Percentiles rank a stretch among this genome's conserved stretches.
Conservation (phyloP, 2,113 vertebrate genomes). For the Brachionichthys hirsutus region DNA sequence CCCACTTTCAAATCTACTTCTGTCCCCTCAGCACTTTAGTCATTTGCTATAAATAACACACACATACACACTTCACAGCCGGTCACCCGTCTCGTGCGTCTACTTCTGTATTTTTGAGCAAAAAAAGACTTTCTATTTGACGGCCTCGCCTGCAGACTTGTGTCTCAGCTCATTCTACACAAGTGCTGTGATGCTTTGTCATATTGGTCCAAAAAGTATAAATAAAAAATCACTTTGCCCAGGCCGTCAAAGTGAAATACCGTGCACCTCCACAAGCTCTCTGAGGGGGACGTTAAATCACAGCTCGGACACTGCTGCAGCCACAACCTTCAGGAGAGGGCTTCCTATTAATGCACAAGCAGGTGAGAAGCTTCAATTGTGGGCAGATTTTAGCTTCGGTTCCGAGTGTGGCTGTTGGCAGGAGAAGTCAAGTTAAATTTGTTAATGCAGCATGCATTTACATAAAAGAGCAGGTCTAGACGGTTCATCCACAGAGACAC, state of each 20-base stretch:
- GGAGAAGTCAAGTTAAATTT: too few species aligned
- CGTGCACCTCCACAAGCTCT: conserved; percentile 41
- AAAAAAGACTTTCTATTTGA: conserved; percentile 10
- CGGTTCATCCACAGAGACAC: too few species aligned
- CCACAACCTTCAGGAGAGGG: conserved; percentile 5
- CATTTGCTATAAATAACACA: conserved; percentile 53
- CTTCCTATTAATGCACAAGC: neutral
- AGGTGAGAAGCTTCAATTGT: neutral
- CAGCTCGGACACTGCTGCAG: neutral
- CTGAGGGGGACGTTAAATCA: conserved; percentile 56
- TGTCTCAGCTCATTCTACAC: conserved; percentile 7
- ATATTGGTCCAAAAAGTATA: conserved; percentile 46
- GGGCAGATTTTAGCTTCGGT: neutral
- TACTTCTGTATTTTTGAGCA: conserved; percentile 12
- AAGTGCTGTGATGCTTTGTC: conserved; percentile 21
- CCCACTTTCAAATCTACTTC: conserved; percentile 41
- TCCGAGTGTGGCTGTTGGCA: too few species aligned
- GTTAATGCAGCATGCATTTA: too few species aligned
- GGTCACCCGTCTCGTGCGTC: conserved; percentile 9
- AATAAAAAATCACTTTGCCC: conserved; percentile 50
- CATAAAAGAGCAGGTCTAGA: too few species aligned
- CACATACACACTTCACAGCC: conserved; percentile 6
- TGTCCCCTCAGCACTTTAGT: conserved; percentile 49
- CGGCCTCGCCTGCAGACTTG: conserved; percentile 24
- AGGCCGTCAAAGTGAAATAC: conserved; percentile 49